Base-by-base conservation (phyloP, 2,888 invertebrate genomes). In the Drepana falcataria region DNA sequence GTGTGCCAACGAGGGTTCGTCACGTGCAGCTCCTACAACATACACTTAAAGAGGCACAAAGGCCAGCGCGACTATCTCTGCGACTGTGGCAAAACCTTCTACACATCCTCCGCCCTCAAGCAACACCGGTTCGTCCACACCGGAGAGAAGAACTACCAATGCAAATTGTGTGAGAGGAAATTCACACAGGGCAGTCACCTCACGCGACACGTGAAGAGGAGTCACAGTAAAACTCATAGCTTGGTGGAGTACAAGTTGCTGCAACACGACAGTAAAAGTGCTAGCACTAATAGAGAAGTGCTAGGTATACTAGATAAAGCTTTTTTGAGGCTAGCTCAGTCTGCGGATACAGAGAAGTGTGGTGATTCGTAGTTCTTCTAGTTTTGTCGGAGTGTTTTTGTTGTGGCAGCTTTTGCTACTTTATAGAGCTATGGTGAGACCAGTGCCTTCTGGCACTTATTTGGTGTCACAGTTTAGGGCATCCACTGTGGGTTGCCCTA, bases 41-140 rank as follows among this genome's bases (percentile, higher is more conserved):
- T 91, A 0, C 91, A 91, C 58, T 5, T 89, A 0, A 91, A 91
- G 55, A 68, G 91, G 0, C 91, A 91, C 61, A 85, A 85, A 62
- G 91, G 91, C 0, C 91, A 90, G 57, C 65, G 85, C 0, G 91
- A 91, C 71, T 85, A 91, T 60, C 77, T 68, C 44, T 91, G 91
- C 59, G 91, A 91, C 47, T 91, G 91, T 47, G 91, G 91, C 3
- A 91, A 91, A 55, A 84, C 84, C 0, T 91, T 91, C 70, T 91
- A 87, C 74, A 91, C 91, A 0, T 86, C 88, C 0, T 90, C 91
- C 0, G 85, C 87, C 0, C 59, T 91, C 1, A 91, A 91, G 67
- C 90, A 89, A 63, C 91, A 91, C 58, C 78, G 72, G 53, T 85
- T 88, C 0, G 89, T 90, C 0, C 91, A 91, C 57, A 89, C 91